Percentiles rank a stretch among this genome's conserved stretches.
These are phyloP conservation scores for Chaetodon trifasciatus DNA, from an alignment of 2,797 vertebrate genomes.

Conservation along the genomic window DNA sequence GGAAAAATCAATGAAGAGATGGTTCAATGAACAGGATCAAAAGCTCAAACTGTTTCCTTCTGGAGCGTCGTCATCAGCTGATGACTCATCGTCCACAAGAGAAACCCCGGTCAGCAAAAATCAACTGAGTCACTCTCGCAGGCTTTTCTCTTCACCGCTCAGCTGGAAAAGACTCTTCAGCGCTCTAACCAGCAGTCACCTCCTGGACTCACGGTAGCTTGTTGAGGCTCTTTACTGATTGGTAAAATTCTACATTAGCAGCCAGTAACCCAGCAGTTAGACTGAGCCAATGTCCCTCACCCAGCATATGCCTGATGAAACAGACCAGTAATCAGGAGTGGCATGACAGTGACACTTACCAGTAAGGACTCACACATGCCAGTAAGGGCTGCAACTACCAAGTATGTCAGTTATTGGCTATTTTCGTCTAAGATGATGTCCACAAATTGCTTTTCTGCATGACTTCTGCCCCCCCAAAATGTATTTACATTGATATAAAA, in stretches of 20 bases:
- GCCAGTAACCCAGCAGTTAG: neutral
- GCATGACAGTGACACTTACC: no score
- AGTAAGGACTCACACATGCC: neutral
- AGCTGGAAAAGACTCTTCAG: no score
- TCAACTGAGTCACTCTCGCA: slow-evolving; percentile 22
- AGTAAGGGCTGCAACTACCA: neutral
- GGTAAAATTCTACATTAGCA: neutral
- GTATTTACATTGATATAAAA: neutral
- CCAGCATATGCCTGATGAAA: neutral
- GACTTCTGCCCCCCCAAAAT: no score
- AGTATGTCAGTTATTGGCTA: no score
- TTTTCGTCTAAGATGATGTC: neutral
- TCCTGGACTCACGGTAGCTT: neutral
- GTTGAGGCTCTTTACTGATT: neutral
- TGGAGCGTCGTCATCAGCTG: slow-evolving; percentile 6
- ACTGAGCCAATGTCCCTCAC: neutral
- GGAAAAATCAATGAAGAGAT: slow-evolving; percentile 35
- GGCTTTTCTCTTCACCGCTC: neutral
- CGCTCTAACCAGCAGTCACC: no score
- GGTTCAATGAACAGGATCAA: slow-evolving; percentile 8
- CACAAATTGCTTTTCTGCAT: neutral
- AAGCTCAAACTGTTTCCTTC: neutral
- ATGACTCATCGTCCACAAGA: slow-evolving; percentile 46
- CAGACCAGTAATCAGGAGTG: no score
- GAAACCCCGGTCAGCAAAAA: slow-evolving; percentile 29